phyloP scores from a whole-genome alignment of 2,888 invertebrate species.

The Drosophila lacicola region DNA sequence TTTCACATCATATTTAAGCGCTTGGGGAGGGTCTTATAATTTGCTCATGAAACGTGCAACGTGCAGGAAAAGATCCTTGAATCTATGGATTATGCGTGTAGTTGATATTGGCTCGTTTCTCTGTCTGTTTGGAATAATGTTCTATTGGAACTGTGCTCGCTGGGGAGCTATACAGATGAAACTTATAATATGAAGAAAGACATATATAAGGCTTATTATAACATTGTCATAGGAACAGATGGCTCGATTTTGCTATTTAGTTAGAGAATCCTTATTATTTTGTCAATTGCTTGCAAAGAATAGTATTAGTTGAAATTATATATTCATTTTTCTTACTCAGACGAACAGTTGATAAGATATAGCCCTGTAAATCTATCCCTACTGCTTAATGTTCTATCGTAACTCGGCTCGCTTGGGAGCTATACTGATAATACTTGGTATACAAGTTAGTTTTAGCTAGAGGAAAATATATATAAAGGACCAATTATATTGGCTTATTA shows the following conservation, averaged over 20 bases:
- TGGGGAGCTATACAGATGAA: neutral
- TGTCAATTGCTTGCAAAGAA: no score
- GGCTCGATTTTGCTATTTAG: no score
- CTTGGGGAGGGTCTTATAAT: conserved; percentile 6
- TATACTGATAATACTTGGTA: neutral
- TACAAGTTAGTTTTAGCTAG: neutral
- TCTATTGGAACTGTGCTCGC: neutral
- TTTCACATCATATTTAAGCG: conserved; percentile 25
- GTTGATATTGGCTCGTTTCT: neutral
- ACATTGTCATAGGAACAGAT: neutral
- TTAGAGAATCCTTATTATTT: no score
- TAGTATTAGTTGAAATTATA: no score
- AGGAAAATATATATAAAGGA: neutral
- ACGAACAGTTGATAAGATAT: no score
- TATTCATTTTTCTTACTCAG: no score
- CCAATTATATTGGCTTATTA: neutral
- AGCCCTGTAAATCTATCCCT: no score
- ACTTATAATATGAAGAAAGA: neutral
- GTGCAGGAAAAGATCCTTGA: neutral
- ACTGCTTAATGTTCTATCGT: no score
- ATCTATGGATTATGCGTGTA: neutral
- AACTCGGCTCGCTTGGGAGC: neutral
- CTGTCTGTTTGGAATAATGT: neutral
- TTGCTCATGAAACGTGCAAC: conserved; percentile 15
- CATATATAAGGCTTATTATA: neutral